Conservation (phyloP, 2,888 invertebrate genomes). For the Trachelus tabidus region DNA sequence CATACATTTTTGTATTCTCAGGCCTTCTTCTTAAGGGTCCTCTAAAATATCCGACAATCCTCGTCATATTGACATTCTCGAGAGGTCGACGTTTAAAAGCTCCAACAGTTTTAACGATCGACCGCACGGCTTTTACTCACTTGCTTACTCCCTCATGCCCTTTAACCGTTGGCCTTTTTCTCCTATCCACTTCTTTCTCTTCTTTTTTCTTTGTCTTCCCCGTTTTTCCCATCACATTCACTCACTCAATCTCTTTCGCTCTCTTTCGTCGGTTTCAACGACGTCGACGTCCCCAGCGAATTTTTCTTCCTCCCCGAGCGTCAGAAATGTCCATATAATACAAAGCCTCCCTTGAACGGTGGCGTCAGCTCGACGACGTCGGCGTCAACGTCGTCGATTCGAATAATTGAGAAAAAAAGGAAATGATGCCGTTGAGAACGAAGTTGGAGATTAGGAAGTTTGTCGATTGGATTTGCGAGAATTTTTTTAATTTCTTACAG, state of each 20-base stretch:
- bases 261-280: not conserved
- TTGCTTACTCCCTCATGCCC: not conserved
- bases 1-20: not conserved
- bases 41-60: not conserved
- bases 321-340: not conserved
- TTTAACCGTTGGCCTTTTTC: not conserved
- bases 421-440: not conserved
- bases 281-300: not conserved
- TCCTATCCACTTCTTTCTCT: not conserved
- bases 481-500: not conserved
- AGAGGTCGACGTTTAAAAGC: slow-evolving; percentile 2
- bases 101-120: not conserved
- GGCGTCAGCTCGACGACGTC: not conserved
- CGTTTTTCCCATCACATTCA: not conserved
- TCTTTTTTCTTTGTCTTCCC: not conserved
- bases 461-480: not conserved
- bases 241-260: not conserved
- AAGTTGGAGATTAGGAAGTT: not conserved
- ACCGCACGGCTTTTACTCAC: not conserved
- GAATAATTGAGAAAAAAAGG: not conserved
- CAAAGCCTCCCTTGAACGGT: not conserved
- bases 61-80: not conserved
- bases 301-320: not conserved
- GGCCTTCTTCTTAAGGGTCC: not conserved
- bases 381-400: not conserved